Conservation (phyloP, 2,888 invertebrate genomes). For the Aphidius colemani region DNA sequence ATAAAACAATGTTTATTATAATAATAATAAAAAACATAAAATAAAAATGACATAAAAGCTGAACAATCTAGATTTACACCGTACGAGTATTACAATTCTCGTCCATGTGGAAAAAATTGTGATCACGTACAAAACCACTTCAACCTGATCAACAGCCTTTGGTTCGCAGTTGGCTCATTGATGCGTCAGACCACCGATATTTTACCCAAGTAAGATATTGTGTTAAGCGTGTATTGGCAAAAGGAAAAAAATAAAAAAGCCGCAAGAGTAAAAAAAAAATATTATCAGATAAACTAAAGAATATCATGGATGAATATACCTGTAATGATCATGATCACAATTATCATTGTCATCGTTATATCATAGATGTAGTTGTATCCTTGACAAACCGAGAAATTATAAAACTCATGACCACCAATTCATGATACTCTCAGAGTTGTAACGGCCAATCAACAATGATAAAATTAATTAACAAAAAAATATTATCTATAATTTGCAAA, state of each 20-base stretch:
- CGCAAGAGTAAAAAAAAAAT: too few species aligned
- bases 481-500: not conserved
- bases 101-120: slow-evolving; percentile 81
- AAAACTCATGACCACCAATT: slow-evolving; percentile 2
- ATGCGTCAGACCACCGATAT: slow-evolving; percentile 97
- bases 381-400: not conserved
- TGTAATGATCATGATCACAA: not conserved
- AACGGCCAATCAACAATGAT: slow-evolving; percentile 5
- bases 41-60: slow-evolving; percentile 27
- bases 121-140: slow-evolving; percentile 90
- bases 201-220: slow-evolving; percentile 81
- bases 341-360: not conserved
- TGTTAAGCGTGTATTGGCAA: too few species aligned
- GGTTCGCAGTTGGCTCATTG: slow-evolving; percentile 95
- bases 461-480: slow-evolving; percentile 8
- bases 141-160: slow-evolving; percentile 90
- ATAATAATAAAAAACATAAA: too few species aligned
- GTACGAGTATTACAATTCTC: slow-evolving; percentile 93
- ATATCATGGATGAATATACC: not conserved
- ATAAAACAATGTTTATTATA: too few species aligned
- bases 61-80: slow-evolving; percentile 79
- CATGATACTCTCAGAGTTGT: slow-evolving; percentile 24
- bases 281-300: not conserved
- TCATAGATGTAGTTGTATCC: not conserved
- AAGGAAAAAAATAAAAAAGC: too few species aligned